These are phyloP conservation scores for Hirtodrosophila alboralis DNA, from an alignment of 2,888 invertebrate genomes.

Conservation along the genomic window DNA sequence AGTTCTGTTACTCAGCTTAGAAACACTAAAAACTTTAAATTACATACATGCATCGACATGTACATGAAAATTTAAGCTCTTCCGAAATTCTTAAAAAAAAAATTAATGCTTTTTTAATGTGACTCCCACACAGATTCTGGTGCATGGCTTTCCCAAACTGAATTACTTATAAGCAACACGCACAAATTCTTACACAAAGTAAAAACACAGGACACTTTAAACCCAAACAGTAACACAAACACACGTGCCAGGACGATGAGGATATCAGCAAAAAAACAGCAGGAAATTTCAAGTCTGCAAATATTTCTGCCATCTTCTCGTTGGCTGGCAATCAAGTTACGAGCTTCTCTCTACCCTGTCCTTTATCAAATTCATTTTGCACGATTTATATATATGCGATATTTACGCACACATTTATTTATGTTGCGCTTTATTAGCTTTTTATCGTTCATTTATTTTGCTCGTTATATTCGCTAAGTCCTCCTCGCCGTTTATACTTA, in stretches of 20 bases:
- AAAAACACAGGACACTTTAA: slow-evolving; percentile 26
- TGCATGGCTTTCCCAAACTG: slow-evolving; percentile 31
- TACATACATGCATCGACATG: not conserved
- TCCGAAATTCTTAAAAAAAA: slow-evolving; percentile 6
- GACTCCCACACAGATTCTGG: slow-evolving; percentile 26
- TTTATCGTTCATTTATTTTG: slow-evolving; percentile 81
- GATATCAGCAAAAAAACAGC: slow-evolving; percentile 26
- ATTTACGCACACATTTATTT: slow-evolving; percentile 70
- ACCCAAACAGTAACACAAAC: slow-evolving; percentile 48
- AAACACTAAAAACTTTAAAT: not conserved
- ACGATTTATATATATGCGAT: slow-evolving; percentile 51
- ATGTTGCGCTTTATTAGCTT: slow-evolving; percentile 75
- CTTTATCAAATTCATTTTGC: slow-evolving; percentile 29
- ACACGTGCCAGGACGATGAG: slow-evolving; percentile 43
- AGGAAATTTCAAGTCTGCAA: slow-evolving; percentile 24
- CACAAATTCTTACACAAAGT: slow-evolving; percentile 2
- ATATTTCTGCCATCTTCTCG: slow-evolving; percentile 16
- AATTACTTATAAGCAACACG: slow-evolving; percentile 34
- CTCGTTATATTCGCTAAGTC: slow-evolving; percentile 66
- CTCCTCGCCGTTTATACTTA: slow-evolving; percentile 2
- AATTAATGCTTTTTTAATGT: slow-evolving; percentile 28
- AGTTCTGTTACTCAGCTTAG: not conserved
- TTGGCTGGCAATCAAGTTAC: slow-evolving; percentile 36
- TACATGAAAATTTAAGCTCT: slow-evolving; percentile 13
- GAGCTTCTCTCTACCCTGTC: not conserved